Conservation (phyloP, 2,888 invertebrate genomes). For the Euplexia lucipara region DNA sequence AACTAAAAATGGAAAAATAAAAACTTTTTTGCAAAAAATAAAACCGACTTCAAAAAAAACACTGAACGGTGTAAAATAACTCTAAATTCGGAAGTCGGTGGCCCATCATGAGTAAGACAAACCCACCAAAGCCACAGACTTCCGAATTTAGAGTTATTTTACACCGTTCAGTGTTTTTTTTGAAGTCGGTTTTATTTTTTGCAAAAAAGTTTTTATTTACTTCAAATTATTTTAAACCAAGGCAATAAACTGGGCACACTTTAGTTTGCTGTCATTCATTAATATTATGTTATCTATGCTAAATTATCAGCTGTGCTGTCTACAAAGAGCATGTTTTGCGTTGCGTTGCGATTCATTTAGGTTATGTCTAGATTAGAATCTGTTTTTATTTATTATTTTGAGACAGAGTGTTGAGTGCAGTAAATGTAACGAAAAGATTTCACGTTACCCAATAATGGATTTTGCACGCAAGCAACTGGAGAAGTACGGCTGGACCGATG, state of each 20-base stretch:
- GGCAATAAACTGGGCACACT: conserved; percentile 5
- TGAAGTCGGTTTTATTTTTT: no score
- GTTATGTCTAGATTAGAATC: conserved; percentile 38
- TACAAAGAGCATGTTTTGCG: conserved; percentile 17
- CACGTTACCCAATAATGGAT: conserved; percentile 86
- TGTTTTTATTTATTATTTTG: background rate
- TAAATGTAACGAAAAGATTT: background rate
- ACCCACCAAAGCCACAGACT: no score
- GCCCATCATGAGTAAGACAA: no score
- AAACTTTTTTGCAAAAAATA: no score
- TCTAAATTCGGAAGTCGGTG: no score
- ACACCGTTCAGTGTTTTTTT: no score
- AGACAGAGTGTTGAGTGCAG: background rate
- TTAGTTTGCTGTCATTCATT: background rate
- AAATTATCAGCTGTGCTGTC: conserved; percentile 1
- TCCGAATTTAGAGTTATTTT: no score
- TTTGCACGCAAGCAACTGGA: conserved; percentile 93
- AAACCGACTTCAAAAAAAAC: no score
- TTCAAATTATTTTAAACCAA: no score
- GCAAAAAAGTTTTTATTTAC: no score
- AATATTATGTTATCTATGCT: conserved; percentile 5
- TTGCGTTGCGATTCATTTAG: conserved; percentile 2
- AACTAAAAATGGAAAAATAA: no score
- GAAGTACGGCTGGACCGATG: conserved; percentile 94
- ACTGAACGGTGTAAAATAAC: no score